Evolutionary conservation across 2,113 vertebrate species (phyloP).

Genomic region (Callithrix jacchus): DNA sequence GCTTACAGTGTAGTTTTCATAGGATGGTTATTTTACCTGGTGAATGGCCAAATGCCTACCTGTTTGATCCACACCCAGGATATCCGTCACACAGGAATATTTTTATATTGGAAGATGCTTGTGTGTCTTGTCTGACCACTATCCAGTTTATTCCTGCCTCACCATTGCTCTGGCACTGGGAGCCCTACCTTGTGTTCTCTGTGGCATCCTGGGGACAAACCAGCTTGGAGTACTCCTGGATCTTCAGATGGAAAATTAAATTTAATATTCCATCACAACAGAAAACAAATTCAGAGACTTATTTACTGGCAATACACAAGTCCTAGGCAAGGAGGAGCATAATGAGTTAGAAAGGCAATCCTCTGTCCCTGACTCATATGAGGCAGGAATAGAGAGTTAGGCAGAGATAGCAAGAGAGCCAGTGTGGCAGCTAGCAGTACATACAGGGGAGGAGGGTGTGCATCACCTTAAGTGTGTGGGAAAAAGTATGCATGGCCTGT

Average conservation of each 20-base stretch:
- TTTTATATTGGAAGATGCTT: not conserved
- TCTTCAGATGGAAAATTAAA: not conserved
- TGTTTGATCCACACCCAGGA: not conserved
- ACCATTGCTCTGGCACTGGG: not conserved
- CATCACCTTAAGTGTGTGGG: not conserved
- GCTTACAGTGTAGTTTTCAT: not conserved
- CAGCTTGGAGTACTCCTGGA: not conserved
- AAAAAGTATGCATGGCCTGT: not conserved
- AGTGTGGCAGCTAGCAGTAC: not conserved
- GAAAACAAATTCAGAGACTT: not conserved
- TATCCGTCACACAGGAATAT: not conserved
- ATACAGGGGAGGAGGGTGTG: not conserved
- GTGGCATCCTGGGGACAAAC: not conserved
- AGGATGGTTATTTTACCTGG: not conserved
- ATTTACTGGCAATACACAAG: not conserved
- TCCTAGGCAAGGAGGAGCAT: not conserved
- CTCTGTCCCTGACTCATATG: not conserved
- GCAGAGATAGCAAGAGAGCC: not conserved
- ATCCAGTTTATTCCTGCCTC: not conserved
- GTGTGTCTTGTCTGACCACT: not conserved
- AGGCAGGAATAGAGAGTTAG: not conserved
- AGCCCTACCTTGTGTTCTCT: not conserved
- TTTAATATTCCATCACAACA: not conserved
- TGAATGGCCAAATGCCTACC: not conserved
- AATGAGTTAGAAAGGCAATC: not conserved